These are phyloP conservation scores for Elephas maximus DNA, from an alignment of 2,113 vertebrate species.

Conservation along the genomic window DNA sequence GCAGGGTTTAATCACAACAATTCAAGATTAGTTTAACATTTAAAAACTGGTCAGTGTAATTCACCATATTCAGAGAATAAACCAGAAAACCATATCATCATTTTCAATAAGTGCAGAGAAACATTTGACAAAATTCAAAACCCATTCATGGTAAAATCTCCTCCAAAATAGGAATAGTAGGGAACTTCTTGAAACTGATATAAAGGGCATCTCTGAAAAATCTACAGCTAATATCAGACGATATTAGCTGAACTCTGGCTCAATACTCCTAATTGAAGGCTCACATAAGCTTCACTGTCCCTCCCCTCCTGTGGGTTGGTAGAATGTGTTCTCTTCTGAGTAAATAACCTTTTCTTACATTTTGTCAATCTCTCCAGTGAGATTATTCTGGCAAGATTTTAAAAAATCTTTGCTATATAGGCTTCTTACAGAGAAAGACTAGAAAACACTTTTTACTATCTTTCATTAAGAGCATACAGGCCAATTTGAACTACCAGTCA, in stretches of 20 bases:
- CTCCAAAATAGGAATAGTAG: not conserved
- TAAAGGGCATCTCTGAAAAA: not conserved
- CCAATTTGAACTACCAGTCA: not conserved
- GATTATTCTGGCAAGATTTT: not conserved
- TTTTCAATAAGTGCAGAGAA: not conserved
- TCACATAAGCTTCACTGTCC: too few relatives aligned
- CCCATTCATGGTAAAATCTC: not conserved
- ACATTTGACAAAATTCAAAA: constrained; percentile 1
- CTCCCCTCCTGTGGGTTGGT: too few relatives aligned
- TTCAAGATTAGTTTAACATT: constrained; percentile 17
- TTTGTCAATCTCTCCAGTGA: not conserved
- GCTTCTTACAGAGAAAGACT: not conserved
- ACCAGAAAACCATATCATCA: not conserved
- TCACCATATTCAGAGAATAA: not conserved
- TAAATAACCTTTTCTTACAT: too few relatives aligned
- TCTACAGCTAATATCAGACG: not conserved
- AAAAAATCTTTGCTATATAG: not conserved
- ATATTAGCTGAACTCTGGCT: too few relatives aligned
- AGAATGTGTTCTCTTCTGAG: too few relatives aligned
- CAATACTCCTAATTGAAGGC: too few relatives aligned
- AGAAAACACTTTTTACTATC: not conserved
- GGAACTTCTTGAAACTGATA: not conserved
- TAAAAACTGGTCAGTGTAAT: not conserved
- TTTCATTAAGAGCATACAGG: not conserved
- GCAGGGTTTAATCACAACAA: constrained; percentile 5